Evolutionary conservation across 53 echinoderm and acorn worm species (phyloP).

Genomic region (Astropecten irregularis): DNA sequence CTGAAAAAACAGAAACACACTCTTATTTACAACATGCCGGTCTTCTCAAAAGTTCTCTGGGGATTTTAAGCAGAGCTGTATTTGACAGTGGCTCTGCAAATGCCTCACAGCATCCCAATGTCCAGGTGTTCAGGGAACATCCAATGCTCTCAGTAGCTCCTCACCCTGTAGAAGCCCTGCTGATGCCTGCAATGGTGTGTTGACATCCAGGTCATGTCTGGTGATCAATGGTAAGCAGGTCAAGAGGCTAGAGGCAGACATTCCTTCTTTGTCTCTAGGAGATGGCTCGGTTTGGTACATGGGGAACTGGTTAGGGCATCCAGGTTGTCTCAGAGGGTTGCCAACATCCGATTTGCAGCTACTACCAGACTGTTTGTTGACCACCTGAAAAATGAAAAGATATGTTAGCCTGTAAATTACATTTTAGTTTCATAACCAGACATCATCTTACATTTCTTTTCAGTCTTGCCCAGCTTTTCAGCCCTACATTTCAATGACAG

Average conservation of each 20-base stretch:
- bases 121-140: slow-evolving; percentile 55
- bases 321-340: not conserved
- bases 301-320: not conserved
- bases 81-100: no score
- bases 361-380: not conserved
- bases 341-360: not conserved
- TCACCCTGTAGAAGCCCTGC: slow-evolving; percentile 82
- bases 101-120: no score
- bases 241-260: not conserved
- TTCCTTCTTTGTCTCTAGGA: not conserved
- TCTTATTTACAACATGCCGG: not conserved
- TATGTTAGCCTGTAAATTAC: not conserved
- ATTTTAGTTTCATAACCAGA: no score
- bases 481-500: no score
- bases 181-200: slow-evolving; percentile 67
- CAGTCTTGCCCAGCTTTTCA: no score
- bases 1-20: slow-evolving; percentile 4
- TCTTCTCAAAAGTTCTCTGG: no score
- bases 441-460: no score
- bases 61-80: no score
- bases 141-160: slow-evolving; percentile 75
- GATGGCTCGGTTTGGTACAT: slow-evolving; percentile 4
- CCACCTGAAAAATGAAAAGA: not conserved
- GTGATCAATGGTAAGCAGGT: slow-evolving; percentile 67
- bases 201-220: slow-evolving; percentile 80